phyloP scores from a whole-genome alignment of 2,113 vertebrate species.

The Myrmophylax atrothorax region DNA sequence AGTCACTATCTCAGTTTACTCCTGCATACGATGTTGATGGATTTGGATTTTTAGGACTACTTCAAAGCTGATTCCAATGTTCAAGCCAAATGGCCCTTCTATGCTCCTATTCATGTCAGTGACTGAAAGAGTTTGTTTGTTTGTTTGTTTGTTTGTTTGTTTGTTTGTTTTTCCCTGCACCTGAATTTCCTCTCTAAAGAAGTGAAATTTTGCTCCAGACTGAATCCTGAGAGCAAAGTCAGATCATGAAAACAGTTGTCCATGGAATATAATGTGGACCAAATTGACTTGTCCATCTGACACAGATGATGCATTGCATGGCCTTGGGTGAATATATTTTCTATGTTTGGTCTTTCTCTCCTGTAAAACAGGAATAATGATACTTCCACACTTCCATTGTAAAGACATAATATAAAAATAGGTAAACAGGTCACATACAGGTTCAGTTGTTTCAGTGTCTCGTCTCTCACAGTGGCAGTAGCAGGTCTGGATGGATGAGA shows the following conservation, averaged over 20 bases:
- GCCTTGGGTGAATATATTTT: neutral
- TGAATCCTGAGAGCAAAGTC: neutral
- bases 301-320: neutral
- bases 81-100: neutral
- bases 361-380: neutral
- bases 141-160: no score
- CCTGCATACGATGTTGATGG: rapidly evolving
- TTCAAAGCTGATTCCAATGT: rapidly evolving
- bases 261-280: neutral
- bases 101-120: rapidly evolving
- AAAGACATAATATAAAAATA: neutral
- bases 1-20: neutral
- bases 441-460: neutral
- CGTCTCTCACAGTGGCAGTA: neutral
- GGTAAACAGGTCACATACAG: neutral
- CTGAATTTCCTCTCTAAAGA: neutral
- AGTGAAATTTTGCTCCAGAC: neutral
- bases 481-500: neutral
- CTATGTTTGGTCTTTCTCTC: neutral
- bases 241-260: neutral
- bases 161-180: no score
- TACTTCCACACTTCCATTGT: neutral
- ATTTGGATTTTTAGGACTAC: neutral
- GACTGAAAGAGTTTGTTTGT: neutral
- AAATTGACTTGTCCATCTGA: neutral